phyloP scores from a whole-genome alignment of 1,140 invertebrate species.

The Diachasmimorpha longicaudata region DNA sequence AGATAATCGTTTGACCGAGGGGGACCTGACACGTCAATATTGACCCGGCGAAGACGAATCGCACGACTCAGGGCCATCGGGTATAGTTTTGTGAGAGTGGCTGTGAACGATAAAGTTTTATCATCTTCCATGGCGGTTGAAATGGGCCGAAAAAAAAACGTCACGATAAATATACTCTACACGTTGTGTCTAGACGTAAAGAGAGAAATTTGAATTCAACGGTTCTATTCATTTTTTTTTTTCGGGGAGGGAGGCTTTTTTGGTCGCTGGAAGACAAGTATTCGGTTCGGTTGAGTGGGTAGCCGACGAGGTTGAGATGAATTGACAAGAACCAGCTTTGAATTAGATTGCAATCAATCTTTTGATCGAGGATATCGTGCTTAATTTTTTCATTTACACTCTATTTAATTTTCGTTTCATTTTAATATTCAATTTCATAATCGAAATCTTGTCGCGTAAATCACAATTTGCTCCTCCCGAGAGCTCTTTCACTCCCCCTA shows the following conservation, averaged over 20 bases:
- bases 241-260: neutral
- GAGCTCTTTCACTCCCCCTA: too few species aligned
- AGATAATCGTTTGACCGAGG: neutral
- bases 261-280: neutral
- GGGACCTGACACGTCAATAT: constrained; percentile 34
- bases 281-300: neutral
- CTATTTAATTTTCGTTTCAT: too few species aligned
- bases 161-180: constrained; percentile 1
- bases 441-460: too few species aligned
- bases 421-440: too few species aligned
- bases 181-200: neutral
- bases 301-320: neutral
- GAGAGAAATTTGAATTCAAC: neutral
- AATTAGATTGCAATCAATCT: neutral
- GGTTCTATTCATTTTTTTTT: neutral
- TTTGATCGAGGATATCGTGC: neutral
- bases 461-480: too few species aligned
- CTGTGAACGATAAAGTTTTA: constrained; percentile 48
- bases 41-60: constrained; percentile 33
- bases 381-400: neutral
- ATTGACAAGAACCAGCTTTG: neutral
- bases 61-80: neutral
- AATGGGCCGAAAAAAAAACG: neutral
- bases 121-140: constrained; percentile 29
- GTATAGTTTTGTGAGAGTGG: constrained; percentile 33